Evolutionary conservation across 2,888 invertebrate genomes (phyloP), one percentile per base, ranked within the genome.

Genomic region (Gymnosoma rotundatum): DNA sequence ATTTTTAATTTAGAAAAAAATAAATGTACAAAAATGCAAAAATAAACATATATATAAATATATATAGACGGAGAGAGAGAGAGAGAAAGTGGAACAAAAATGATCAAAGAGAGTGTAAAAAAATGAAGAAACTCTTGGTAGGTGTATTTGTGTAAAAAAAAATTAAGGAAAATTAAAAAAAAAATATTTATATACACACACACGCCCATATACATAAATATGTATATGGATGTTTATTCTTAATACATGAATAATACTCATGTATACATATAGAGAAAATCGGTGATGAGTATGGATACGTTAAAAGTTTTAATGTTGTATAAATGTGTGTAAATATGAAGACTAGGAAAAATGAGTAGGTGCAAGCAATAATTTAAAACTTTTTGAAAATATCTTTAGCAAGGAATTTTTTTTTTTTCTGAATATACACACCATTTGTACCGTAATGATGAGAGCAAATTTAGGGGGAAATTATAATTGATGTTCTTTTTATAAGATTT

Each of bases 361-460:
- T 81, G 84, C 81, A 56, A 60, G 84, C 69, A 69, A 64, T 50
- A 88, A 88, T 83, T 87, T 89, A 89, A 89, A 90, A 89, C 88
- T 58, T 89, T 83, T 79, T 89, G 86, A 32, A 20, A 50, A 64
- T 78, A n/a, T 66, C 48, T 83, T 52, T 56, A 38, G 56, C 20
- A 58, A 56, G 76, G 66, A 66, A 54, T 58, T 79, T 75, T 75
- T 60, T n/a, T 8, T 25, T 25, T 25, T 69, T 36, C 42, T 58
- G 50, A 66, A 25, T 18, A n/a, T 50, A 14, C 50, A 69, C 4
- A 45, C 50, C 48, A 54, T 61, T 18, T 45, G 25, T 32, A 74
- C n/a, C n/a, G 36, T 32, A 7, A 20, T 58, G 38, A 50, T 38
- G 74, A 54, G 69, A 80, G 67, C 67, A 67, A 69, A 69, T 78